Conservation (phyloP, 2,888 invertebrate species). For the Apantesis nais region DNA sequence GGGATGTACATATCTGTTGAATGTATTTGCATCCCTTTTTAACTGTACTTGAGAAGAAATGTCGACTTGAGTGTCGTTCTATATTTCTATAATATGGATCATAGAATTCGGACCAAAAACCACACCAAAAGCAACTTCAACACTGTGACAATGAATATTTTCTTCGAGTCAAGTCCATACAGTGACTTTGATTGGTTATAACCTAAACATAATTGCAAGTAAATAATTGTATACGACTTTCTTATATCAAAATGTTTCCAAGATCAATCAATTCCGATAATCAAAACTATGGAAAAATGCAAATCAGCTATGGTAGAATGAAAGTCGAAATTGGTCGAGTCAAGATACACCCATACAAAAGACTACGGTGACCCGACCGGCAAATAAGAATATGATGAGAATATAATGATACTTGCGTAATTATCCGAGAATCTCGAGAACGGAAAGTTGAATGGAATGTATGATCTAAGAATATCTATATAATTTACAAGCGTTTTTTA, state of each 20-base stretch:
- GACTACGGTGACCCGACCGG: slow-evolving; percentile 36
- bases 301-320: slow-evolving; percentile 27
- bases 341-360: slow-evolving; percentile 32
- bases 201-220: background rate
- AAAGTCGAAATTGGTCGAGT: slow-evolving; percentile 32
- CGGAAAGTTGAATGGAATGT: slow-evolving; percentile 40
- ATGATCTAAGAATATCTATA: slow-evolving; percentile 15
- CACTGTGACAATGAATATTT: too few relatives aligned
- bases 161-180: background rate
- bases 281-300: slow-evolving; percentile 24
- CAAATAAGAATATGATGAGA: slow-evolving; percentile 57
- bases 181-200: background rate
- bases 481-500: background rate
- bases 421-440: slow-evolving; percentile 39
- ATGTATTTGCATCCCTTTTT: too few relatives aligned
- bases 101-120: too few relatives aligned
- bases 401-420: slow-evolving; percentile 48
- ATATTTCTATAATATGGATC: too few relatives aligned
- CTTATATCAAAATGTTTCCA: background rate
- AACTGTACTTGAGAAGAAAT: too few relatives aligned
- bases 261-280: background rate
- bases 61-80: too few relatives aligned
- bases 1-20: too few relatives aligned
- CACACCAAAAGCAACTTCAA: too few relatives aligned
- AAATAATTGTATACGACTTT: background rate